Evolutionary conservation across 2,113 vertebrate species (phyloP).

Genomic region (Menura novaehollandiae): DNA sequence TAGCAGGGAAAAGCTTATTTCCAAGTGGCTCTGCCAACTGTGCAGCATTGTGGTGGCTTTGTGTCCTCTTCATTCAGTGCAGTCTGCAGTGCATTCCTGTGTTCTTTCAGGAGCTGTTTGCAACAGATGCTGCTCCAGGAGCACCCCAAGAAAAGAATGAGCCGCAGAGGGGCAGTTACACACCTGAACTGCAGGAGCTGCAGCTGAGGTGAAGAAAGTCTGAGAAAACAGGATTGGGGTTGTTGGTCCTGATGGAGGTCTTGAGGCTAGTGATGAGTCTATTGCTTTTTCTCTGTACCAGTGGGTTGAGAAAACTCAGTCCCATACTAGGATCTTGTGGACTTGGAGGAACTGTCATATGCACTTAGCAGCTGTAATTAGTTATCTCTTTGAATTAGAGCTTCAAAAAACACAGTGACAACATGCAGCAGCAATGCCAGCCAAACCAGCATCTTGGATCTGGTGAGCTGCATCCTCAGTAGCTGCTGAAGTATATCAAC

Average conservation of each 20-base stretch:
- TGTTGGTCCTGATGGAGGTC: neutral
- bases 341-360: neutral
- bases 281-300: neutral
- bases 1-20: neutral
- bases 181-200: constrained; percentile 78
- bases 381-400: neutral
- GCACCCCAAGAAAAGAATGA: constrained; percentile 82
- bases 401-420: neutral
- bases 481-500: neutral
- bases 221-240: neutral
- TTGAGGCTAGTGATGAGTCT: neutral
- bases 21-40: neutral
- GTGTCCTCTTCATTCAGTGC: neutral
- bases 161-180: constrained; percentile 55
- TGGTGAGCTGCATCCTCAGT: neutral
- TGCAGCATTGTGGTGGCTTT: neutral
- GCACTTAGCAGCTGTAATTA: neutral
- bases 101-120: constrained; percentile 70
- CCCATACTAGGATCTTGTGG: neutral
- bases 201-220: constrained; percentile 77
- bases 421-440: neutral
- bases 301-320: neutral
- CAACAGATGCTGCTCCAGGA: constrained; percentile 82
- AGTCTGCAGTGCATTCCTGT: neutral
- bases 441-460: neutral